Percentiles rank a stretch among this genome's conserved stretches.
These are phyloP conservation scores for Argentina silus DNA, from an alignment of 2,797 vertebrate genomes.

Conservation along the genomic window DNA sequence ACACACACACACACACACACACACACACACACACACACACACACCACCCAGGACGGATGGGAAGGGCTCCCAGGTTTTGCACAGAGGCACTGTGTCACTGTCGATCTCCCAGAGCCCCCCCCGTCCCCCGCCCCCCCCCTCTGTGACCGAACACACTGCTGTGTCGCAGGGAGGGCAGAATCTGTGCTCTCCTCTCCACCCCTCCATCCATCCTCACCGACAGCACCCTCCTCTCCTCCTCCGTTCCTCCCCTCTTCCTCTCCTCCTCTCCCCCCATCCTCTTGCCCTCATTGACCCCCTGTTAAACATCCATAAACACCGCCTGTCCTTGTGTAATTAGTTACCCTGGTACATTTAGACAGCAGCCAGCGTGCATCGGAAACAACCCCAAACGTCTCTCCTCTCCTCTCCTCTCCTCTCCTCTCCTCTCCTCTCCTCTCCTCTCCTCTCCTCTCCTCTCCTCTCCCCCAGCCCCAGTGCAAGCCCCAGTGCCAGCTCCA, in stretches of 20 bases:
- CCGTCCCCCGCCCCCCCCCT: background rate
- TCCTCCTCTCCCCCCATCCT: background rate
- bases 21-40: slow-evolving; percentile 7
- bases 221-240: background rate
- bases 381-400: background rate
- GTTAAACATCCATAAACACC: background rate
- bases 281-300: background rate
- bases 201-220: background rate
- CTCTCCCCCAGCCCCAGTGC: too few species aligned
- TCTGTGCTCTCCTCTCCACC: slow-evolving; percentile 23
- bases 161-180: too few species aligned
- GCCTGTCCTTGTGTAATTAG: background rate
- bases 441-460: slow-evolving; percentile 30
- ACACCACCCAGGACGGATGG: background rate
- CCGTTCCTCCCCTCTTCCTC: background rate
- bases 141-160: slow-evolving; percentile 4
- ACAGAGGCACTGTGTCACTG: slow-evolving; percentile 6
- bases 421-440: background rate
- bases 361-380: background rate
- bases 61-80: background rate
- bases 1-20: background rate
- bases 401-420: slow-evolving; percentile 1
- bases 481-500: too few species aligned
- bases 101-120: slow-evolving; percentile 5
- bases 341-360: background rate